Percentiles rank a stretch among this genome's conserved stretches.
These are phyloP conservation scores for Gastrophryne carolinensis DNA, from an alignment of 2,797 vertebrate genomes.

Conservation along the genomic window DNA sequence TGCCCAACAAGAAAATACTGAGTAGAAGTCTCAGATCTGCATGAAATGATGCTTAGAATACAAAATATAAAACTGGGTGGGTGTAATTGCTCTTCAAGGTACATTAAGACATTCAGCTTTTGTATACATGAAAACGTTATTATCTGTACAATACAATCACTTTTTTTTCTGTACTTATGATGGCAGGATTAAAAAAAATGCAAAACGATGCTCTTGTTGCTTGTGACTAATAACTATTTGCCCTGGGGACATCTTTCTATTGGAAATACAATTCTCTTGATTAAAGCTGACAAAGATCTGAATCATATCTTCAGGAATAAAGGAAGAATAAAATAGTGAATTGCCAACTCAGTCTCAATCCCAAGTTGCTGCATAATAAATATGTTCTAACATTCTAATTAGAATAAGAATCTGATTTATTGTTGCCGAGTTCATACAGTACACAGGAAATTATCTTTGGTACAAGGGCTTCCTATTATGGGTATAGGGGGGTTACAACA, in stretches of 20 bases:
- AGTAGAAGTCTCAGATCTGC: neutral
- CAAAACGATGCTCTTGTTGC: slow-evolving; percentile 13
- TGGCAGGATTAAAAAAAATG: neutral
- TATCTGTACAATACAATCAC: slow-evolving; percentile 4
- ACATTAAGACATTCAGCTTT: slow-evolving; percentile 11
- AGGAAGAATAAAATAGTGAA: neutral
- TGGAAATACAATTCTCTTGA: neutral
- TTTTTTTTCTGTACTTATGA: slow-evolving; percentile 7
- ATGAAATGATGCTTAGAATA: neutral
- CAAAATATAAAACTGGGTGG: neutral
- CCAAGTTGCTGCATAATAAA: no score
- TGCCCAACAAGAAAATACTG: no score
- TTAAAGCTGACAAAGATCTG: neutral
- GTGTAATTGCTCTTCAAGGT: slow-evolving; percentile 32
- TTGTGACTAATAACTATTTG: neutral
- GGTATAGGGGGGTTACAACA: no score
- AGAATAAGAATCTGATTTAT: no score
- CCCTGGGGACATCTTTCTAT: neutral
- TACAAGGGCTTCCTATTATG: no score
- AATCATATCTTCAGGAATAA: neutral
- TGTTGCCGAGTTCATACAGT: no score
- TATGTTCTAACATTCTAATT: no score
- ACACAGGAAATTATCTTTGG: no score
- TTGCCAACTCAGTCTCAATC: no score
- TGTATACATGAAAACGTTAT: neutral